Base-by-base conservation (phyloP, 2,113 vertebrate species). In the Cygnus atratus region DNA sequence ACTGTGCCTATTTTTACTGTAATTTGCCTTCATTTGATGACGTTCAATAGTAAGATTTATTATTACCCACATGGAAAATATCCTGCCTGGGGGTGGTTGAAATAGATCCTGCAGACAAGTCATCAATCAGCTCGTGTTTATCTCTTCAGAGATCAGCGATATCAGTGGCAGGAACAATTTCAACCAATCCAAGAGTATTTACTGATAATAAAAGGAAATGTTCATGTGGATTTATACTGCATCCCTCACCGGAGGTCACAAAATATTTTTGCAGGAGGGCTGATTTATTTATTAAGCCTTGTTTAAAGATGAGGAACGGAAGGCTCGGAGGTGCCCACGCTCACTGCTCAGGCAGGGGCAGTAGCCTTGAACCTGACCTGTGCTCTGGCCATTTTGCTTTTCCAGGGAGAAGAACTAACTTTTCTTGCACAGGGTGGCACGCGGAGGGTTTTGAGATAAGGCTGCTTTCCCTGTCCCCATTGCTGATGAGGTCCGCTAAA, bases 61-160 rank as follows among this genome's bases (percentile, higher is more conserved):
- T 96, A 91, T 96, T 96, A 92, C 93, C 92, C 71, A 0, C 94
- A 95, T 83, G 93, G 96, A 96, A 97, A 95, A 95, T 95, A 95
- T 96, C 93, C 86, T 93, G 95, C 96, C 95, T 82, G 96, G 71
- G 88, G 96, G 95, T 93, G 92, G 91, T 13, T 94, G 92, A 96
- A 95, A 96, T 92, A 96, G 95, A 95, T 96, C 93, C 91, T 93
- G 93, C 91, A 93, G 96, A 95, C 93, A 96, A 96, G 95, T 92
- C 96, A 95, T 96, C 96, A 87, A 95, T 96, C 95, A 96, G 91
- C 93, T 94, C 11, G 0, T 91, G 95, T 96, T 97, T 96, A 96
- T 97, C 96, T 90, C 83, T 90, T 93, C 73, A 41, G 92, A 93
- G 92, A 94, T 97, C 95, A 87, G 90, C 24, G 48, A 62, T 96